Evolutionary conservation across 2,797 vertebrate genomes (phyloP).

Genomic region (Tenualosa thibaudeaui): DNA sequence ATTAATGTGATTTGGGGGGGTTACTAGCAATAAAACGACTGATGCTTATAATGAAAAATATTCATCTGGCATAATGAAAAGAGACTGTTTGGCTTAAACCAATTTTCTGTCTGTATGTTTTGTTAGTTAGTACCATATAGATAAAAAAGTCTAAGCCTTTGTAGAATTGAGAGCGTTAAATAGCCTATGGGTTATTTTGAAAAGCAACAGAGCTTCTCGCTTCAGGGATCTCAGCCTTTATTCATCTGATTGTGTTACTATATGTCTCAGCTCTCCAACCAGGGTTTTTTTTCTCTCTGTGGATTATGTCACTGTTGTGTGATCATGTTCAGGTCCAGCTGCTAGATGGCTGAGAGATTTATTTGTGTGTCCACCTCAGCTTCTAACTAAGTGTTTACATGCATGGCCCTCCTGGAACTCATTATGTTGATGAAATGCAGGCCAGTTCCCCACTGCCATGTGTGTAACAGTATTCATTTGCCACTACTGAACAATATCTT

Average conservation of each 20-base stretch:
- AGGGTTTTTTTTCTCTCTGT: background rate
- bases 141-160: background rate
- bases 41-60: background rate
- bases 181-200: background rate
- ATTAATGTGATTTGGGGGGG: background rate
- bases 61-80: background rate
- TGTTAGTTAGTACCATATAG: too few species aligned
- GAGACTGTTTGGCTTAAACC: background rate
- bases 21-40: too few species aligned
- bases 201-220: background rate
- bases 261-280: background rate
- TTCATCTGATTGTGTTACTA: background rate
- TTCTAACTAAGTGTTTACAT: background rate
- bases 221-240: background rate
- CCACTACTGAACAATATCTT: background rate
- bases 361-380: background rate
- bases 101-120: too few species aligned
- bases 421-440: conserved; percentile 24
- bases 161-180: background rate
- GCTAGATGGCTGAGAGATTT: background rate
- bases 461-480: conserved; percentile 5
- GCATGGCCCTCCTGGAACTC: conserved; percentile 14
- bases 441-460: background rate
- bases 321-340: conserved; percentile 11
- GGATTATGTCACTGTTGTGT: background rate